A percentile compares a stretch with the other conserved stretches of the same genome.
phyloP scores from a whole-genome alignment of 2,797 vertebrate genomes.

The Hephaestus fuliginosus region DNA sequence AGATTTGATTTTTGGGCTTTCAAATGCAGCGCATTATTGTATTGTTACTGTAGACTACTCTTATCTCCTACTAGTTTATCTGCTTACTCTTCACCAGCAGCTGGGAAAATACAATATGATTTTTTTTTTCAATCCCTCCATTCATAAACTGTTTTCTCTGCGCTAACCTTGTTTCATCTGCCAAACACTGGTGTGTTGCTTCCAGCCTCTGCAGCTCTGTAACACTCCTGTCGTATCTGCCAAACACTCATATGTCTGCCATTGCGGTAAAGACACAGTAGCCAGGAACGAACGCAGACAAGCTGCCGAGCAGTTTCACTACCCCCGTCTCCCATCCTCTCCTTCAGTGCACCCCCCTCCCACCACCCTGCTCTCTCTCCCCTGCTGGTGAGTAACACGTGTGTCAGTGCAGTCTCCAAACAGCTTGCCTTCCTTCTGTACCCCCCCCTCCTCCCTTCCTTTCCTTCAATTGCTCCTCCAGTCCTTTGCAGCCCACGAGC shows the following conservation, averaged over 20 bases:
- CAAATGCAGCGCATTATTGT: slow-evolving; percentile 40
- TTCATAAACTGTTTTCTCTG: slow-evolving; percentile 41
- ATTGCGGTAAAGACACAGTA: slow-evolving; percentile 64
- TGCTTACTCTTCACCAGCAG: slow-evolving; percentile 39
- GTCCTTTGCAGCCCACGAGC: slow-evolving; percentile 16
- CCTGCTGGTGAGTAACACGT: slow-evolving; percentile 67
- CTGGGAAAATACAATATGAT: slow-evolving; percentile 18
- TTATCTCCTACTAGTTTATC: slow-evolving; percentile 28
- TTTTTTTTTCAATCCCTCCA: slow-evolving; percentile 10
- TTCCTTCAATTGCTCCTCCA: slow-evolving; percentile 28
- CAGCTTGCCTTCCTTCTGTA: slow-evolving; percentile 69
- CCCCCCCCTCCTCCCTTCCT: slow-evolving; percentile 19
- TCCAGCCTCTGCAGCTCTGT: slow-evolving; percentile 44
- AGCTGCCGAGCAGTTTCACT: slow-evolving; percentile 59
- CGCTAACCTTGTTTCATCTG: slow-evolving; percentile 53
- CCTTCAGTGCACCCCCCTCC: slow-evolving; percentile 7
- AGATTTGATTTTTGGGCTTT: slow-evolving; percentile 52
- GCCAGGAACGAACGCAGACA: slow-evolving; percentile 52
- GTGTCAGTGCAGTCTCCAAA: slow-evolving; percentile 55
- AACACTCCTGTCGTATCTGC: slow-evolving; percentile 51
- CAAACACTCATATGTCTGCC: slow-evolving; percentile 61
- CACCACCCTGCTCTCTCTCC: neutral
- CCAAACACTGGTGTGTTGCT: slow-evolving; percentile 39
- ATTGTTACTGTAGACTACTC: slow-evolving; percentile 27
- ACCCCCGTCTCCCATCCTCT: slow-evolving; percentile 22